Evolutionary conservation across 2,113 vertebrate species (phyloP).

Genomic region (Danionella cerebrum): DNA sequence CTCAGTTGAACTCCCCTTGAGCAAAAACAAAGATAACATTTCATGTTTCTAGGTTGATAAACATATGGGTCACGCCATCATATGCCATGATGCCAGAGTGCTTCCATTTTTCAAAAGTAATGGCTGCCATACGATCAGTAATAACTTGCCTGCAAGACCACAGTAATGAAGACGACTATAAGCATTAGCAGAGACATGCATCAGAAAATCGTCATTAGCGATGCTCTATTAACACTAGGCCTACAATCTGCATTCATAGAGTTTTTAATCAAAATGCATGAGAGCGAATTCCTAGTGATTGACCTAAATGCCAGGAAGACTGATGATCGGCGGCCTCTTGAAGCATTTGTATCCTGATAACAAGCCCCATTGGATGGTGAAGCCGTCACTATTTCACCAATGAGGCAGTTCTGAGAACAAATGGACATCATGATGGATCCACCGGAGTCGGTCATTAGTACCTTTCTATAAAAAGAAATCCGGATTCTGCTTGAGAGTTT

Average conservation of each 20-base stretch:
- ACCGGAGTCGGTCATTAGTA: background rate
- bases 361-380: background rate
- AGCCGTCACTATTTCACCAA: background rate
- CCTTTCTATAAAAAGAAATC: too few relatives aligned
- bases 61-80: background rate
- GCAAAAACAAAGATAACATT: background rate
- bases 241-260: background rate
- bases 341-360: background rate
- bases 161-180: constrained; percentile 11
- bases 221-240: constrained; percentile 11
- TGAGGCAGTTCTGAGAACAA: background rate
- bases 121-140: background rate
- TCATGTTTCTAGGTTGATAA: background rate
- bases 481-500: too few relatives aligned
- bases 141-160: background rate
- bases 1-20: background rate
- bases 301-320: constrained; percentile 20
- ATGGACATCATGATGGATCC: background rate
- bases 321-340: background rate
- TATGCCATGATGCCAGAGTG: background rate
- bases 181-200: constrained; percentile 5
- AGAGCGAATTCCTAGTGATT: background rate
- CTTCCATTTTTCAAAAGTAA: background rate
- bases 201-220: constrained; percentile 17
- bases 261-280: background rate